A percentile compares a stretch with the other conserved stretches of the same genome.
Conservation (phyloP, 2,888 invertebrate species). For the Erebia palarica region DNA sequence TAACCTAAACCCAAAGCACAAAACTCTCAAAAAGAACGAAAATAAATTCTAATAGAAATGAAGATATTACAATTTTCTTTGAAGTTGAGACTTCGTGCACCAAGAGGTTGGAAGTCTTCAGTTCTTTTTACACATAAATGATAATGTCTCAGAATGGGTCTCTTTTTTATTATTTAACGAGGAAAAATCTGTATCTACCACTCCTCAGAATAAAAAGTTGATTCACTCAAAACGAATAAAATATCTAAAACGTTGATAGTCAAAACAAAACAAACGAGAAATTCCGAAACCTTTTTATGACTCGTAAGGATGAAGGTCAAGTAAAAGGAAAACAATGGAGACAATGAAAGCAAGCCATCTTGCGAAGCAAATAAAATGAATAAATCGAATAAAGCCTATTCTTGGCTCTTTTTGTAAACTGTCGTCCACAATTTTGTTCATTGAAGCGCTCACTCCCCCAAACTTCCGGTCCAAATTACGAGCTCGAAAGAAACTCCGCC, state of each 20-base stretch:
- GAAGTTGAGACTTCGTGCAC: too few relatives aligned
- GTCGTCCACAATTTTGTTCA: constrained; percentile 59
- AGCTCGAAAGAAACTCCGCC: constrained; percentile 57
- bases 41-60: too few relatives aligned
- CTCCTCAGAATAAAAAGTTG: not conserved
- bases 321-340: constrained; percentile 45
- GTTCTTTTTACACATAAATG: too few relatives aligned
- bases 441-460: constrained; percentile 53
- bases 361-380: constrained; percentile 48
- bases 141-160: too few relatives aligned
- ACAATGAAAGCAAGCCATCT: constrained; percentile 46
- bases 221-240: constrained; percentile 7
- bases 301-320: constrained; percentile 43
- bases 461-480: constrained; percentile 66
- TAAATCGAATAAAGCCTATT: constrained; percentile 68
- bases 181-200: too few relatives aligned
- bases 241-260: constrained; percentile 20
- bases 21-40: too few relatives aligned
- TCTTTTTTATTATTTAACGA: too few relatives aligned
- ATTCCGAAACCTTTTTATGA: constrained; percentile 37
- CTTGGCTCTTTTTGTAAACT: constrained; percentile 65
- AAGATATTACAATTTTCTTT: too few relatives aligned
- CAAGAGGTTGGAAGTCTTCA: too few relatives aligned
- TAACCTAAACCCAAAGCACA: too few relatives aligned
- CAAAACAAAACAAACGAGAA: constrained; percentile 33